phyloP scores from a whole-genome alignment of 2,113 vertebrate genomes.

The Melierax canorus region DNA sequence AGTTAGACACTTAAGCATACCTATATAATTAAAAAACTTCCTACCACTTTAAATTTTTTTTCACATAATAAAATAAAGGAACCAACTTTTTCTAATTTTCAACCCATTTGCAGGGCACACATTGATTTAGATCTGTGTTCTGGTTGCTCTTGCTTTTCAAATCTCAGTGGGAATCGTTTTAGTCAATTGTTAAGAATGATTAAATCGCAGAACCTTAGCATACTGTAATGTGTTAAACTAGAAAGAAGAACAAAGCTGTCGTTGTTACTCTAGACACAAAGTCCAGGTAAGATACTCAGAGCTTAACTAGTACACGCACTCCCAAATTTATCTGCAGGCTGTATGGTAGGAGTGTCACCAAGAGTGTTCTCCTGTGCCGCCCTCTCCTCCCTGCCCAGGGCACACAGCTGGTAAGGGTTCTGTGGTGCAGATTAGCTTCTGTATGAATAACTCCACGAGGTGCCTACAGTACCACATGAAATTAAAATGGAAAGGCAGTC shows the following conservation, averaged over 20 bases:
- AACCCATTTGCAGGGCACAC: neutral
- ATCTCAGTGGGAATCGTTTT: no score
- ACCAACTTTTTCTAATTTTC: neutral
- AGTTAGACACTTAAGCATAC: neutral
- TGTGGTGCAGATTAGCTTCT: neutral
- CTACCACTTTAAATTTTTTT: neutral
- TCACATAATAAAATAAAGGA: neutral
- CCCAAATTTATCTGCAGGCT: neutral
- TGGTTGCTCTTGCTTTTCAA: neutral
- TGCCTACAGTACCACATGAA: neutral
- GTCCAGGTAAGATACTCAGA: neutral
- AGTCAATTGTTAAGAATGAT: neutral
- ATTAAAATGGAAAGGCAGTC: neutral
- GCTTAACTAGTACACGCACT: neutral
- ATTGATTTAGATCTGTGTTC: neutral
- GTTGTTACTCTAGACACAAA: neutral
- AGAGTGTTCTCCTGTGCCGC: neutral
- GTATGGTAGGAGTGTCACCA: neutral
- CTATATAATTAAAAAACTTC: neutral
- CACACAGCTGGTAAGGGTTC: neutral
- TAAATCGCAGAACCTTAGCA: neutral
- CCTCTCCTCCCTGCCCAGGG: neutral
- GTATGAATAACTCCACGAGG: neutral
- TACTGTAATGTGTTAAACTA: constrained; percentile 30
- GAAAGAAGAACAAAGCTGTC: constrained; percentile 35